These are phyloP conservation scores for Numenius phaeopus DNA, from an alignment of 2,797 vertebrate genomes.

Conservation along the genomic window DNA sequence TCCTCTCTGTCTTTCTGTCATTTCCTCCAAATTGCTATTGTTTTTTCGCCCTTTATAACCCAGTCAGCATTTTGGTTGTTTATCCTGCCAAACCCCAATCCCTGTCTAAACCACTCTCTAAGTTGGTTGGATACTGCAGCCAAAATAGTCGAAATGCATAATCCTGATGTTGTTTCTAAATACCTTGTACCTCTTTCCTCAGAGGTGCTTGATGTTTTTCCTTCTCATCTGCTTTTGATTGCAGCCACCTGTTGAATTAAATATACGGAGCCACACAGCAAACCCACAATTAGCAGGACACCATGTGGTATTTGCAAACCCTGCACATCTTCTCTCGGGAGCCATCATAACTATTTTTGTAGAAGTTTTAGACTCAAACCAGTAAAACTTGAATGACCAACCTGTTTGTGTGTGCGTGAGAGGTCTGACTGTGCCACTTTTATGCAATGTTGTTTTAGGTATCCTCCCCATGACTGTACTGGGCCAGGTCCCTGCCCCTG, in stretches of 20 bases:
- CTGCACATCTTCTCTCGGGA: rapidly evolving
- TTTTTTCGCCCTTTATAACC: neutral
- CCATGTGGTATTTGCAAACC: neutral
- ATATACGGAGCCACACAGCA: neutral
- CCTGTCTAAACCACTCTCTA: neutral
- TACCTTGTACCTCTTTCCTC: neutral
- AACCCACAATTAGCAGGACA: neutral
- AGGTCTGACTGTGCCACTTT: neutral
- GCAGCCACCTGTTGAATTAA: neutral
- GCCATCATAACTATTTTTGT: neutral
- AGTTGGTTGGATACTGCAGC: neutral
- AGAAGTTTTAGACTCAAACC: neutral
- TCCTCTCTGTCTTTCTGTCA: neutral
- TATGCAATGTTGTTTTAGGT: constrained; percentile 73
- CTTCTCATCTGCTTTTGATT: neutral
- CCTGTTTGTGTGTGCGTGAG: neutral
- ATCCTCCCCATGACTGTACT: constrained; percentile 82
- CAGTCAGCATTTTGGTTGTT: neutral
- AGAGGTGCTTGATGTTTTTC: neutral
- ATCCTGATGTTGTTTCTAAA: neutral
- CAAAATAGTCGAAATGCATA: neutral
- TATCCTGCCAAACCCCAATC: neutral
- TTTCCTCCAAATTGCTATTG: neutral
- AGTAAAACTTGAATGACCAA: neutral
- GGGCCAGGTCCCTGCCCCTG: constrained; percentile 87